Evolutionary conservation across 2,888 invertebrate species (phyloP), one percentile per base, ranked within the genome.

Genomic region (Drosophila diplacantha): DNA sequence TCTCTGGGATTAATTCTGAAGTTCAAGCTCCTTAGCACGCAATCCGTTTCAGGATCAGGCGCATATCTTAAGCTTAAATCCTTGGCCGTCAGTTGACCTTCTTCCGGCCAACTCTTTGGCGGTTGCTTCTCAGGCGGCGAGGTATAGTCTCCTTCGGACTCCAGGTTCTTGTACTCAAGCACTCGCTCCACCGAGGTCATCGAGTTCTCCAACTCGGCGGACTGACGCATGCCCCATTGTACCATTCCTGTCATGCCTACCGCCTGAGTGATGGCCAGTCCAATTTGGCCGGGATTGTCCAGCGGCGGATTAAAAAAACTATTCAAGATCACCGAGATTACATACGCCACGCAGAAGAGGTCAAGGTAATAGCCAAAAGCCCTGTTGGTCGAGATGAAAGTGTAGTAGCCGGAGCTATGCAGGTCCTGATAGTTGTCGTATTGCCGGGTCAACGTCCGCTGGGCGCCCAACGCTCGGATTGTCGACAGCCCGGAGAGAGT

Each of bases 301-400:
- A 88, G 89, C 39, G 91, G 91, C 32, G 93, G 89, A 1, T 95
- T 87, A 38, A 98, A 92, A 87, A 96, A 96, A 81, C 95, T 95
- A 80, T 95, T 95, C 76, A 96, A 89, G 0, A 97, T 95, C 0
- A 98, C 96, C 46, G 94, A 87, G 0, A 92, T 91, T 58, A 98
- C 95, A 88, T 97, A 98, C 4, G 94, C 73, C 0, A 95, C 92
- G 84, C 97, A 97, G 55, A 96, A 92, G 66, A 95, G 90, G 86
- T 99, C 99, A 77, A 99, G 89, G 91, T 95, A 95, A 83, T 97
- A 95, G 0, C 97, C 98, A 84, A 99, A 97, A 73, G 98, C 97
- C 59, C 98, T 92, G 20, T 95, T 95, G 11, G 95, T 94, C 0
- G 95, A 92, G 41, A 99, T 92, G 87, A 96, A 97, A 73, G 96